Conservation (phyloP, 2,888 invertebrate species). For the Pecten maximus region DNA sequence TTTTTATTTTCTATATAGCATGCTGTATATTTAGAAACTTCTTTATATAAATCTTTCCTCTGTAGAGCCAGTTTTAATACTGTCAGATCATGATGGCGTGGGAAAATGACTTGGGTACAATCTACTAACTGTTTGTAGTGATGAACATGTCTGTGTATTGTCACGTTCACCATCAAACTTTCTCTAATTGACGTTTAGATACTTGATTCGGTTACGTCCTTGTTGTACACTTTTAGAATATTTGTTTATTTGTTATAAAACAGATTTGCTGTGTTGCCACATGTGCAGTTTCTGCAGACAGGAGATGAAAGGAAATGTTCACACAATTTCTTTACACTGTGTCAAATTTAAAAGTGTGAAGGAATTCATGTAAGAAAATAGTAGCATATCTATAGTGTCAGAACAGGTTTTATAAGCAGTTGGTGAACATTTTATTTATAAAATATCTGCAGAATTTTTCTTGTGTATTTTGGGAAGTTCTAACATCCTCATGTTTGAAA, state of each 20-base stretch:
- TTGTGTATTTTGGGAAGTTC: neutral
- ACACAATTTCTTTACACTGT: neutral
- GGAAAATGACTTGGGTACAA: neutral
- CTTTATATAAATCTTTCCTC: too few relatives aligned
- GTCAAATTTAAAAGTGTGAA: neutral
- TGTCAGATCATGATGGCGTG: too few relatives aligned
- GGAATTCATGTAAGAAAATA: neutral
- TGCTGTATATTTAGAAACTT: neutral
- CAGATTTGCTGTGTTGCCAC: neutral
- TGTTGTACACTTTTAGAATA: neutral
- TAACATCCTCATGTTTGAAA: neutral
- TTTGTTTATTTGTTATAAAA: neutral
- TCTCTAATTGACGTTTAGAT: neutral
- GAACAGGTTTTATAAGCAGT: neutral
- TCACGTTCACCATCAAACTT: neutral
- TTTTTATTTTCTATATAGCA: neutral
- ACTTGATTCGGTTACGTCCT: neutral
- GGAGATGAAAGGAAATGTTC: neutral
- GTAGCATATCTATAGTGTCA: neutral
- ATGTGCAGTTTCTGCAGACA: constrained; percentile 5
- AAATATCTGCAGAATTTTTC: neutral
- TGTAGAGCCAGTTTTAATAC: neutral
- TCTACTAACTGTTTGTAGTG: neutral
- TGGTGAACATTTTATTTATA: neutral
- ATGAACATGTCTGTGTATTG: neutral